These are phyloP conservation scores for Xestia rhomboidea DNA, from an alignment of 2,888 invertebrate genomes.

Conservation along the genomic window DNA sequence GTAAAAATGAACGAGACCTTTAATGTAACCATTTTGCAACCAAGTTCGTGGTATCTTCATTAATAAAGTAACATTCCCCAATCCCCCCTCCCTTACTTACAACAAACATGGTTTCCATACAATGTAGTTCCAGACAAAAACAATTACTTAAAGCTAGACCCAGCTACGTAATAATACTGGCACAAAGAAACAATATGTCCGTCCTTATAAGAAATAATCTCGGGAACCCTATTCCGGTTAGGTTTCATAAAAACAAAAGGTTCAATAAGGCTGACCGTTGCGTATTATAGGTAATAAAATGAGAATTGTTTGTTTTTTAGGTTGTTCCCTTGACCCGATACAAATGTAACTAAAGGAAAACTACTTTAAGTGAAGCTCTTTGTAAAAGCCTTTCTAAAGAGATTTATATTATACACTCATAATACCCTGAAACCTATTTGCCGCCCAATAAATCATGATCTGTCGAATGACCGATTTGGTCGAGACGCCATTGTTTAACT, in stretches of 20 bases:
- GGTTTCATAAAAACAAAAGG: constrained; percentile 57
- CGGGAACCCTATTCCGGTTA: constrained; percentile 47
- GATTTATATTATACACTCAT: too few relatives aligned
- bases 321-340: background rate
- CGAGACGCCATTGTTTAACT: too few relatives aligned
- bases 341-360: background rate
- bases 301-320: constrained; percentile 30
- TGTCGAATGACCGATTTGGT: too few relatives aligned
- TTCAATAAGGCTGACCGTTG: constrained; percentile 57
- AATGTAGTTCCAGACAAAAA: background rate
- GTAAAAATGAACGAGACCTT: background rate
- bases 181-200: constrained; percentile 41
- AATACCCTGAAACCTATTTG: too few relatives aligned
- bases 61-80: background rate
- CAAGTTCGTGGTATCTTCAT: background rate
- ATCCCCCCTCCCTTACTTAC: background rate
- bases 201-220: constrained; percentile 46
- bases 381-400: background rate
- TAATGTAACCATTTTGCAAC: background rate
- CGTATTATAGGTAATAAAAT: constrained; percentile 43
- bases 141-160: constrained; percentile 39
- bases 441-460: too few relatives aligned
- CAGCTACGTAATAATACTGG: constrained; percentile 19
- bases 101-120: background rate
- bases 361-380: background rate